These are phyloP conservation scores for Drosophila fulvimacula DNA, from an alignment of 2,888 invertebrate species.

Conservation along the genomic window DNA sequence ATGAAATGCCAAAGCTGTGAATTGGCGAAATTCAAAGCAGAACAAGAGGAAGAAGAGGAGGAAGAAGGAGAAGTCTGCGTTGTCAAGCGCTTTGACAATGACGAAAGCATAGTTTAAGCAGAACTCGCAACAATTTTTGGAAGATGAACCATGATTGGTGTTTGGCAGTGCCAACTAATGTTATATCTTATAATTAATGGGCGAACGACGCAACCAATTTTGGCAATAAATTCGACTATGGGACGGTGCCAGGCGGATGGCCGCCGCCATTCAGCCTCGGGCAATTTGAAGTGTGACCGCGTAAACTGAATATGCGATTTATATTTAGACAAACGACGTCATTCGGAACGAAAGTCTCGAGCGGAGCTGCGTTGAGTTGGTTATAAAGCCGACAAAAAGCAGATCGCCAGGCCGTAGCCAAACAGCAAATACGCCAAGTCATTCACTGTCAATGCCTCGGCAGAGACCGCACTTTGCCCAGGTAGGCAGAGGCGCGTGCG, in stretches of 20 bases:
- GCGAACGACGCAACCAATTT: slow-evolving; percentile 17
- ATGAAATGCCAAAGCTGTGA: slow-evolving; percentile 61
- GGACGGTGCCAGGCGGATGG: slow-evolving; percentile 57
- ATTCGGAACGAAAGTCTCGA: slow-evolving; percentile 73
- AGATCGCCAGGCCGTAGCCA: slow-evolving; percentile 38
- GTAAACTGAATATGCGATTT: slow-evolving; percentile 72
- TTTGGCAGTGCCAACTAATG: slow-evolving; percentile 53
- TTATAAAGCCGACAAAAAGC: slow-evolving; percentile 46
- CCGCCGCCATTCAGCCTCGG: slow-evolving; percentile 41
- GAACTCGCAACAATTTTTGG: neutral
- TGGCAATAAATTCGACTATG: slow-evolving; percentile 10
- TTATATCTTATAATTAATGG: slow-evolving; percentile 57
- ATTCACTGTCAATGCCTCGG: slow-evolving; percentile 51
- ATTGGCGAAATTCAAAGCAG: slow-evolving; percentile 33
- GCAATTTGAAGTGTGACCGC: slow-evolving; percentile 71
- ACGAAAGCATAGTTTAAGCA: slow-evolving; percentile 29
- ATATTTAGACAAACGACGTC: slow-evolving; percentile 79
- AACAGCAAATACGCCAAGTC: slow-evolving; percentile 50
- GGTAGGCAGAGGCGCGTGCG: slow-evolving; percentile 57
- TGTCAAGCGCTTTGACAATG: slow-evolving; percentile 56
- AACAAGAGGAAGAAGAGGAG: slow-evolving; percentile 8
- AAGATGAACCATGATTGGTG: slow-evolving; percentile 23
- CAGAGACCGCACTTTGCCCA: slow-evolving; percentile 34
- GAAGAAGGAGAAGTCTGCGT: slow-evolving; percentile 5
- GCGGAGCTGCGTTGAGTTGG: slow-evolving; percentile 12